phyloP scores from a whole-genome alignment of 2,797 vertebrate species.

The Spea hammondii region DNA sequence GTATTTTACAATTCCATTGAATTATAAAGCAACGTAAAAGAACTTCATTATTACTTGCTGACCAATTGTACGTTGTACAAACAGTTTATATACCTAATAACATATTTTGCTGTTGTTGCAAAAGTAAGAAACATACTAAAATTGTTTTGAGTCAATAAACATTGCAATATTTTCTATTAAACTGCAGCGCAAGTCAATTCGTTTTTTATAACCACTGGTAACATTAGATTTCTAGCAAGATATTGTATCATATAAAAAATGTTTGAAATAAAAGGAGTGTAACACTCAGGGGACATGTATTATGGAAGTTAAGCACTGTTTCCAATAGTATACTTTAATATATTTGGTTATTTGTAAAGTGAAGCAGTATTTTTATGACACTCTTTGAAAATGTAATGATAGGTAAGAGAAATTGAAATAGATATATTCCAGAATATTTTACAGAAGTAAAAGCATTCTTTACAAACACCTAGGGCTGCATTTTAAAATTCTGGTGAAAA shows the following conservation, averaged over 20 bases:
- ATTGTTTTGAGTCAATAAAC: not conserved
- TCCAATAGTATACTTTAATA: not conserved
- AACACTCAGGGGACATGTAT: constrained; percentile 3
- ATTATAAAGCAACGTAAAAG: too few relatives aligned
- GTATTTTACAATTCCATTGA: not conserved
- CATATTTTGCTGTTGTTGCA: too few relatives aligned
- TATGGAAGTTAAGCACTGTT: constrained; percentile 6
- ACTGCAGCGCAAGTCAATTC: not conserved
- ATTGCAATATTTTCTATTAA: constrained; percentile 3
- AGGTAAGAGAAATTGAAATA: not conserved
- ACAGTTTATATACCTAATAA: too few relatives aligned
- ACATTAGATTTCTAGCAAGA: not conserved
- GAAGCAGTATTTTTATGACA: not conserved
- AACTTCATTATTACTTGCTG: too few relatives aligned
- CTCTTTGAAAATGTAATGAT: not conserved
- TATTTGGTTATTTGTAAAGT: constrained; percentile 1
- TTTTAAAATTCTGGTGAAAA: too few relatives aligned
- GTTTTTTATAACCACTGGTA: not conserved
- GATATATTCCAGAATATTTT: not conserved
- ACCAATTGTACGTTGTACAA: too few relatives aligned
- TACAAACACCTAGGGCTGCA: not conserved
- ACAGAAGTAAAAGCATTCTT: not conserved
- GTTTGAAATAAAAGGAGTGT: not conserved
- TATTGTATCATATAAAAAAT: not conserved
- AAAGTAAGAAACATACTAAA: not conserved